Evolutionary conservation across 2,113 vertebrate species (phyloP), one percentile per base, ranked within the genome.

Genomic region (Callospermophilus lateralis): DNA sequence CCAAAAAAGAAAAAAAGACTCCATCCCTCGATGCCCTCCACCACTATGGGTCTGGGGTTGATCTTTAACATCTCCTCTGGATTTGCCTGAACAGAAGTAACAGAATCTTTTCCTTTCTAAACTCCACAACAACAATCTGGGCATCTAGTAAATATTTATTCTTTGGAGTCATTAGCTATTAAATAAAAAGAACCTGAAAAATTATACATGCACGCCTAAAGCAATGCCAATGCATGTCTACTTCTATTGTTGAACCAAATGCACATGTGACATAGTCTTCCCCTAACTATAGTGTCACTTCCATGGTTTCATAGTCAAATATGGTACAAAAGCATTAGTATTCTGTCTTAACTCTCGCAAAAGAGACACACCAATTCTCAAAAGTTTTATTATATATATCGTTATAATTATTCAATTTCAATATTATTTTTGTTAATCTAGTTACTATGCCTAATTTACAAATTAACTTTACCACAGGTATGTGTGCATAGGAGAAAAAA

Each of bases 41-140:
- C 61, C 61, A 22, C 10, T n/a, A 20, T 32, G 3, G 34, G 4
- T 42, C 37, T 26, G 1, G 32, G 6, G n/a, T 6, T 4, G 2
- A 30, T 68, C 34, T 76, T 81, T 12, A 72, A 34, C 1, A 39
- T 26, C 16, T 53, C 13, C 30, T 7, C 8, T 67, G 77, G 55
- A 58, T 58, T 58, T 24, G 19, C 83, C 58, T 63, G 15, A 68
- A 30, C 37, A 45, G 34, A 84, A 28, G 20, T 55, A 28, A 39
- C 16, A 55, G 26, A 65, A 72, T 39, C 32, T 34, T 70, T 79
- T 68, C 30, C 48, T 79, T 85, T 61, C 37, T 28, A 79, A 92
- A 58, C 19, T 30, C 12, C 8, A 51, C 30, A 74, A 8, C 39
- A 61, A 72, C 8, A 61, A 51, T 34, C 19, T 88, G 26, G 53